These are phyloP conservation scores for Marisa cornuarietis DNA, from an alignment of 1,140 invertebrate species.

Conservation along the genomic window DNA sequence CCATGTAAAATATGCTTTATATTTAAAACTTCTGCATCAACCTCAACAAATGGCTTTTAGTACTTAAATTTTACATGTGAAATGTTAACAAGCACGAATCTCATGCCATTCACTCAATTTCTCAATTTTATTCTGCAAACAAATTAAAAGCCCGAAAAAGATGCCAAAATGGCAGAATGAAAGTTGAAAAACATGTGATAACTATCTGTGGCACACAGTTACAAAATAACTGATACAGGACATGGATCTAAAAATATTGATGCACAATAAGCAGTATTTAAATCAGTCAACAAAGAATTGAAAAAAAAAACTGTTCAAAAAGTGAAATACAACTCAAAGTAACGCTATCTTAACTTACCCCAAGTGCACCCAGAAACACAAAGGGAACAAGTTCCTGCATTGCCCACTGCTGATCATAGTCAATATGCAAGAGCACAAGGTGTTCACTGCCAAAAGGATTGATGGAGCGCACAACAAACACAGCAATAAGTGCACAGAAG, in stretches of 20 bases:
- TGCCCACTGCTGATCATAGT: constrained; percentile 99
- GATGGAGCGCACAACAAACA: constrained; percentile 95
- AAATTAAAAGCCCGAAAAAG: no score
- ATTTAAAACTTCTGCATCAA: neutral
- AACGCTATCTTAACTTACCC: constrained; percentile 74
- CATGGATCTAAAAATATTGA: no score
- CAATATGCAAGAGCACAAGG: constrained; percentile 96
- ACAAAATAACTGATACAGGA: no score
- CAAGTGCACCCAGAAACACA: constrained; percentile 93
- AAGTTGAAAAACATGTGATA: no score
- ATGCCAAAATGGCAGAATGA: no score
- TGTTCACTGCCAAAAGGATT: constrained; percentile 99
- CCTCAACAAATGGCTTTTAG: neutral
- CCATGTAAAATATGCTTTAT: neutral
- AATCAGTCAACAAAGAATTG: neutral
- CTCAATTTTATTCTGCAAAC: no score
- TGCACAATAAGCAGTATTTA: no score
- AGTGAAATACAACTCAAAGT: neutral
- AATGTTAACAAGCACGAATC: no score
- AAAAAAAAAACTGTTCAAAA: neutral
- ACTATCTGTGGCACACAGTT: no score
- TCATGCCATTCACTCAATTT: no score
- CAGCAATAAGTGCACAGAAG: constrained; percentile 98
- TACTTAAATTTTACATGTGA: no score
- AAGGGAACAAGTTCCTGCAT: constrained; percentile 98